A percentile compares a stretch with the other conserved stretches of the same genome.
Evolutionary conservation across 2,113 vertebrate genomes (phyloP).

Genomic region (Thamnophis sirtalis): DNA sequence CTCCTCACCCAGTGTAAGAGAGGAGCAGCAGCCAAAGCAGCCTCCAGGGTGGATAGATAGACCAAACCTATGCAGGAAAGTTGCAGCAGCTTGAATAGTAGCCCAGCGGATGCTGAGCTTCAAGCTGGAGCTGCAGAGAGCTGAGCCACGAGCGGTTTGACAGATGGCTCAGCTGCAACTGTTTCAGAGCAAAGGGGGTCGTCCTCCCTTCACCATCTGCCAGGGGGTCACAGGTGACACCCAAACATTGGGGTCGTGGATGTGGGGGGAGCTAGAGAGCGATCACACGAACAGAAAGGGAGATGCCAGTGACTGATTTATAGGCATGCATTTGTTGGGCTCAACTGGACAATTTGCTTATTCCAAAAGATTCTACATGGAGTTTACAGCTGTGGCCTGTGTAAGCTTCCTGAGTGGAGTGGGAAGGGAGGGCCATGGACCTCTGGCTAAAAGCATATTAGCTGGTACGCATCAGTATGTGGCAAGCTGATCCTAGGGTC

Average conservation of each 20-base stretch:
- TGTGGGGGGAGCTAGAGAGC: not conserved
- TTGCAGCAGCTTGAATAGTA: not conserved
- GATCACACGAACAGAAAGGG: not conserved
- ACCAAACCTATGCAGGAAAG: not conserved
- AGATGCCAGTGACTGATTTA: slow-evolving; percentile 50
- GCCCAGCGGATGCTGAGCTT: not conserved
- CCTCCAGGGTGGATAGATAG: not conserved
- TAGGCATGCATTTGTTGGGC: slow-evolving; percentile 19
- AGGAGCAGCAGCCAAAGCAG: not conserved
- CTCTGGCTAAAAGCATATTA: not conserved
- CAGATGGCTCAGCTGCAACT: slow-evolving; percentile 53
- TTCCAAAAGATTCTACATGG: not conserved
- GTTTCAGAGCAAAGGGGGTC: slow-evolving; percentile 36
- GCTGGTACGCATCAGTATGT: not conserved
- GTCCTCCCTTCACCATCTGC: slow-evolving; percentile 53
- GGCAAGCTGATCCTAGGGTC: not conserved
- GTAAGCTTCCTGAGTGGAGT: not conserved
- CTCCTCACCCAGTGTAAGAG: not conserved
- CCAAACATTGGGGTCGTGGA: slow-evolving; percentile 2
- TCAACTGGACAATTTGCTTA: not conserved
- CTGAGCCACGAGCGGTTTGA: slow-evolving; percentile 22
- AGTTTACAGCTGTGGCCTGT: slow-evolving; percentile 5
- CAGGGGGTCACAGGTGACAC: slow-evolving; percentile 55
- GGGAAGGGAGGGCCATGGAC: not conserved
- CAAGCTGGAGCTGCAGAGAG: not conserved